Evolutionary conservation across 2,797 vertebrate species (phyloP), one percentile per base, ranked within the genome.

Genomic region (Echeneis naucrates): DNA sequence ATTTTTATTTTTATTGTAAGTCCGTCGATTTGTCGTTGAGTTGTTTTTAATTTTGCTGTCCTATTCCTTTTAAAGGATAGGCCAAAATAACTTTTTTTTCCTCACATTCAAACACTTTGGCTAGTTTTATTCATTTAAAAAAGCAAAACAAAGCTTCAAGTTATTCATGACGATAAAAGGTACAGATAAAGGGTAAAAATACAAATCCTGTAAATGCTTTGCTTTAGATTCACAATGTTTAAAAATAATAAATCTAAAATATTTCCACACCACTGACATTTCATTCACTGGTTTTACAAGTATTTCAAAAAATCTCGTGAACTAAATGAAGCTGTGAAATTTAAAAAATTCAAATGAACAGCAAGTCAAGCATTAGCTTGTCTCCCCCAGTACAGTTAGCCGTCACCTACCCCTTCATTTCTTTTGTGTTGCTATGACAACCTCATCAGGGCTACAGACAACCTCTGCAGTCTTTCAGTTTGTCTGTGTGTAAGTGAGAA

Each of bases 381-480:
- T 37, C 37, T 38, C 60, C 19, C 68, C 45, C n/a, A 24, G 32
- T 68, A 47, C 58, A 27, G 50, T 63, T 33, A 27, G 21, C 53
- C 37, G 12, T 71, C 72, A 73, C 38, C 2, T 14, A 17, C 66
- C 52, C 47, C 54, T 27, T 78, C 42, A 69, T 67, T 74, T 54
- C 45, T 24, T 73, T 73, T 77, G 37, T 56, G 77, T 85, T 82
- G 45, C 82, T 59, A 82, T 82, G 78, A 66, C 69, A 78, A 83
- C 82, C 37, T 2, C 27, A 74, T 78, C 65, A 19, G 68, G 48
- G 73, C 24, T 72, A 65, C 53, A 50, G 60, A 45, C 2, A 11
- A 82, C 60, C 78, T 59, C 37, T 77, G 38, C 69, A 16, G 53
- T 81, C 63, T 78, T 85, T 69, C 57, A 33, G 24, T 62, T 68